phyloP scores from a whole-genome alignment of 2,888 invertebrate species.

The Lochmaea capreae region DNA sequence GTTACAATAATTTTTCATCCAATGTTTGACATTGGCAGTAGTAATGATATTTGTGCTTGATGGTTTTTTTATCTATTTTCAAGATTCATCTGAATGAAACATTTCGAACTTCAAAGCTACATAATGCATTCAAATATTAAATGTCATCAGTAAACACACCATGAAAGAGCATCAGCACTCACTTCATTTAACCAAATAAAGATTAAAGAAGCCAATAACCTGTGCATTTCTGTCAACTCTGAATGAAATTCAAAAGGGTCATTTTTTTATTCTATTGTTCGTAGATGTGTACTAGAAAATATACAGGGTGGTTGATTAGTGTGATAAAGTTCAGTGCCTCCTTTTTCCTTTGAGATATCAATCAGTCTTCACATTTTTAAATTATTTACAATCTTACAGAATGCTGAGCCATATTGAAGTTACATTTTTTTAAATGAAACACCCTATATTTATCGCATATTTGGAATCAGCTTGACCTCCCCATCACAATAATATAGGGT shows the following conservation, averaged over 20 bases:
- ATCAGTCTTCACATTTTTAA: too few relatives aligned
- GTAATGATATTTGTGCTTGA: neutral
- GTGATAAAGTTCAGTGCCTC: too few relatives aligned
- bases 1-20: neutral
- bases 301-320: too few relatives aligned
- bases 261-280: neutral
- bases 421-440: too few relatives aligned
- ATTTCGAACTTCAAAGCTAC: neutral
- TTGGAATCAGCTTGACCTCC: too few relatives aligned
- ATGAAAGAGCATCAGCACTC: slow-evolving; percentile 3
- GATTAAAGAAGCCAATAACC: slow-evolving; percentile 8
- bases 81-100: neutral
- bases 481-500: too few relatives aligned
- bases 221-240: neutral
- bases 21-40: neutral
- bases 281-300: too few relatives aligned
- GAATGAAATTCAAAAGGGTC: neutral
- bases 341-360: too few relatives aligned
- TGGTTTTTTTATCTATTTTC: neutral
- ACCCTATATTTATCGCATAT: too few relatives aligned
- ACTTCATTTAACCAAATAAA: slow-evolving; percentile 14
- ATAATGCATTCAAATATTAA: slow-evolving; percentile 4
- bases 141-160: neutral
- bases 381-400: too few relatives aligned
- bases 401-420: too few relatives aligned